Conservation (phyloP, 2,113 vertebrate species). For the Salvelinus namaycush region DNA sequence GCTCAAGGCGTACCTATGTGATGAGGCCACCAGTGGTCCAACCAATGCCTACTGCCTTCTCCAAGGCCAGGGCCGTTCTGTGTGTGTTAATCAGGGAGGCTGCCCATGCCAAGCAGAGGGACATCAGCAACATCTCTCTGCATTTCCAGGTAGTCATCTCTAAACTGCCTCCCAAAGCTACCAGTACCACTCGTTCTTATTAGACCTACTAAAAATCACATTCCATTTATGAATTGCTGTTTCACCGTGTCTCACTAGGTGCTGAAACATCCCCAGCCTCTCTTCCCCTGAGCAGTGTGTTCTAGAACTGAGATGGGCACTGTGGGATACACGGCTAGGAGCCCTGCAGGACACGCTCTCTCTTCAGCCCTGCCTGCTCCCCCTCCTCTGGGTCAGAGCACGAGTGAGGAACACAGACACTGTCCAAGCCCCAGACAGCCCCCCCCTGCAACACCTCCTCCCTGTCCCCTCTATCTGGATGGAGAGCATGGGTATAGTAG, state of each 20-base stretch:
- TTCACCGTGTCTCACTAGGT: slow-evolving; percentile 51
- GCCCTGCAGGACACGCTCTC: slow-evolving; percentile 65
- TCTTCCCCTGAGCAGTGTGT: slow-evolving; percentile 63
- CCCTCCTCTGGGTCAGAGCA: slow-evolving; percentile 61
- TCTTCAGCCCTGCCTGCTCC: slow-evolving; percentile 60
- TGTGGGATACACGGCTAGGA: slow-evolving; percentile 69
- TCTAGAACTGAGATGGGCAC: slow-evolving; percentile 74
- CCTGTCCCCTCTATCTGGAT: slow-evolving; percentile 73
- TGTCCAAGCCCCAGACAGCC: neutral
- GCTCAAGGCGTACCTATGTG: slow-evolving; percentile 64
- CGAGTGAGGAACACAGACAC: neutral
- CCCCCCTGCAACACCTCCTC: neutral
- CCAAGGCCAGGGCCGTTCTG: slow-evolving; percentile 71
- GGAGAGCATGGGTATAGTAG: slow-evolving; percentile 10
- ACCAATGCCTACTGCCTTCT: slow-evolving; percentile 72
- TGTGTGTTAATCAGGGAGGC: slow-evolving; percentile 71
- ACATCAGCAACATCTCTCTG: slow-evolving; percentile 52
- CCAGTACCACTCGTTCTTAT: neutral
- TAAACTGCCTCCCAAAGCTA: neutral
- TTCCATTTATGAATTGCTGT: neutral
- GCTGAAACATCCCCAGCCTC: neutral
- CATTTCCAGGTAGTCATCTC: slow-evolving; percentile 60
- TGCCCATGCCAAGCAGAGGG: slow-evolving; percentile 46
- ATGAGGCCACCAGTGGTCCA: slow-evolving; percentile 21
- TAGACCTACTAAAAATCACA: neutral